Evolutionary conservation across 2,113 vertebrate species (phyloP).

Genomic region (Salminus brasiliensis): DNA sequence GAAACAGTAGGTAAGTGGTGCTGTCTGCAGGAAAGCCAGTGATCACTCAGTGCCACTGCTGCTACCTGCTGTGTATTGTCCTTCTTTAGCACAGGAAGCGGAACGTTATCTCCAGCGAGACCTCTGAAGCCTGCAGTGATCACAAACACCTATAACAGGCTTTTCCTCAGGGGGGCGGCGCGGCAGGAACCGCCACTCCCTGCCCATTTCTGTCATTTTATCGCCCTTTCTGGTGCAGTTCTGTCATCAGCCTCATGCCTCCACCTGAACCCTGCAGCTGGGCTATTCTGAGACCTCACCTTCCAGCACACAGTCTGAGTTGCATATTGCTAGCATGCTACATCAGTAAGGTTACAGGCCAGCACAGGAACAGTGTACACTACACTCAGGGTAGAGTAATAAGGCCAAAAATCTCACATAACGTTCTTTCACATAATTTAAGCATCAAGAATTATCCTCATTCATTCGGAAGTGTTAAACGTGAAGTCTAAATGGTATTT

Average conservation of each 20-base stretch:
- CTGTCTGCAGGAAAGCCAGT: slow-evolving; percentile 37
- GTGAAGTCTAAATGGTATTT: no score
- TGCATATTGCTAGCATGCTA: background rate
- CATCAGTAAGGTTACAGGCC: background rate
- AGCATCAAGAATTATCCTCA: background rate
- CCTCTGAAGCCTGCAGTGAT: slow-evolving; percentile 27
- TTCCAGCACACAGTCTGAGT: slow-evolving; percentile 2
- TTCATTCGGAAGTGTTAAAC: background rate
- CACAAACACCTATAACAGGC: slow-evolving; percentile 33
- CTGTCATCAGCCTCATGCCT: background rate
- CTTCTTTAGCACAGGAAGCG: slow-evolving; percentile 32
- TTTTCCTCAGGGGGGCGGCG: slow-evolving; percentile 8
- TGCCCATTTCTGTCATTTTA: background rate
- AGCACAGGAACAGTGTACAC: background rate
- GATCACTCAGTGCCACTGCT: slow-evolving; percentile 19
- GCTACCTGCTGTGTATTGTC: slow-evolving; percentile 32
- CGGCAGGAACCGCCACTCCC: background rate
- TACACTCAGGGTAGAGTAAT: background rate
- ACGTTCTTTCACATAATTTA: background rate
- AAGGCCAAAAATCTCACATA: background rate
- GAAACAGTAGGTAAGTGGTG: slow-evolving; percentile 29
- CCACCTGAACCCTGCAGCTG: background rate
- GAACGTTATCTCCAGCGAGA: slow-evolving; percentile 3
- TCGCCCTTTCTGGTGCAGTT: background rate
- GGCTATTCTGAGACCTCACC: background rate